phyloP scores from a whole-genome alignment of 1,140 invertebrate genomes.

The Oedothorax gibbosus region DNA sequence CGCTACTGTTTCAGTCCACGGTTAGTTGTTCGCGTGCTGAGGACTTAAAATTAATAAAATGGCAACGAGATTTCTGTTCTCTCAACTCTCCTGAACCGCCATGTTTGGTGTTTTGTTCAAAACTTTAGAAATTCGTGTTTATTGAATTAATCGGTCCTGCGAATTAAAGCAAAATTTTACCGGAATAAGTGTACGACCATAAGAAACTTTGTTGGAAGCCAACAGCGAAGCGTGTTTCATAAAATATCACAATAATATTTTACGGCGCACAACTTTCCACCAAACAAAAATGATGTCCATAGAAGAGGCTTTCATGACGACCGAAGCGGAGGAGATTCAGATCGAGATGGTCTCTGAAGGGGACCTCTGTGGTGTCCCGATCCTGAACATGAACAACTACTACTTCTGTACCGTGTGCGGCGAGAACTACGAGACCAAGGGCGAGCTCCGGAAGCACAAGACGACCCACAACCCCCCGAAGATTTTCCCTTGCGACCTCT shows the following conservation, averaged over 20 bases:
- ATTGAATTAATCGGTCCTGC: not conserved
- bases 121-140: constrained; percentile 4
- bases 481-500: constrained; percentile 27
- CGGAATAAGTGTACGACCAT: not conserved
- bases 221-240: not conserved
- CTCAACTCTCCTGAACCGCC: constrained; percentile 58
- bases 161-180: not conserved
- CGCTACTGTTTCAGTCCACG: not conserved
- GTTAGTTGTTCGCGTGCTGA: constrained; percentile 47
- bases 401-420: constrained; percentile 41
- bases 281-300: constrained; percentile 24
- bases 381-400: not conserved
- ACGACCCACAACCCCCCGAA: constrained; percentile 39
- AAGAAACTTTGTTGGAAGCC: not conserved
- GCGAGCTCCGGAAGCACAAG: constrained; percentile 37
- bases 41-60: constrained; percentile 32
- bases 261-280: not conserved
- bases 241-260: not conserved
- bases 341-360: constrained; percentile 38
- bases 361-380: not conserved
- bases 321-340: constrained; percentile 43
- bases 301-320: constrained; percentile 40
- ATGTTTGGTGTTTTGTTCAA: constrained; percentile 55
- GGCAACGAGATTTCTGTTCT: constrained; percentile 49
- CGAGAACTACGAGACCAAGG: constrained; percentile 29